Evolutionary conservation across 2,888 invertebrate genomes (phyloP).

Genomic region (Omphaloscelis lunosa): DNA sequence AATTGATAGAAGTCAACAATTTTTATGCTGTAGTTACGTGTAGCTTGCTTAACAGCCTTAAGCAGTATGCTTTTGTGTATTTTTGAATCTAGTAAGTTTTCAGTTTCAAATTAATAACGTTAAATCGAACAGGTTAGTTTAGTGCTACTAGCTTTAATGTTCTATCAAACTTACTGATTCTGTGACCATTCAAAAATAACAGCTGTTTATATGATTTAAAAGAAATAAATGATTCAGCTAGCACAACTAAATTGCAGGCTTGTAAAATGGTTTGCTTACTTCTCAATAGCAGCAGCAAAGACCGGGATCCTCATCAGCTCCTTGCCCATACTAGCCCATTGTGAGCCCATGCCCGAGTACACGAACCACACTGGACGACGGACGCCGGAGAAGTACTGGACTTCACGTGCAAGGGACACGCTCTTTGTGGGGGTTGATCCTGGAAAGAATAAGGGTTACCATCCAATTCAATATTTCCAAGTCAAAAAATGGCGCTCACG

Average conservation of each 20-base stretch:
- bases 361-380: slow-evolving; percentile 96
- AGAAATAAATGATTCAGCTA: background rate
- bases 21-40: background rate
- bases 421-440: slow-evolving; percentile 83
- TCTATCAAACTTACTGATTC: background rate
- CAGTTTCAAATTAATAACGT: background rate
- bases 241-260: background rate
- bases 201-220: background rate
- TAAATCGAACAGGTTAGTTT: background rate
- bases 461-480: background rate
- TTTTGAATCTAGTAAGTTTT: background rate
- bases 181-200: background rate
- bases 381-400: slow-evolving; percentile 91
- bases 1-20: background rate
- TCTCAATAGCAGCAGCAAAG: slow-evolving; percentile 93
- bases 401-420: slow-evolving; percentile 84
- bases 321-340: slow-evolving; percentile 96
- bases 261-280: slow-evolving; percentile 73
- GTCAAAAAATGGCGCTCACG: background rate
- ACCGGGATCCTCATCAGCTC: slow-evolving; percentile 93
- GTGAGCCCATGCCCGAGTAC: slow-evolving; percentile 97
- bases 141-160: background rate
- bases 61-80: background rate
- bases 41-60: background rate
- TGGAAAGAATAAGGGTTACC: slow-evolving; percentile 74